phyloP scores from a whole-genome alignment of 2,888 invertebrate species.

The Ectropis crepuscularia region DNA sequence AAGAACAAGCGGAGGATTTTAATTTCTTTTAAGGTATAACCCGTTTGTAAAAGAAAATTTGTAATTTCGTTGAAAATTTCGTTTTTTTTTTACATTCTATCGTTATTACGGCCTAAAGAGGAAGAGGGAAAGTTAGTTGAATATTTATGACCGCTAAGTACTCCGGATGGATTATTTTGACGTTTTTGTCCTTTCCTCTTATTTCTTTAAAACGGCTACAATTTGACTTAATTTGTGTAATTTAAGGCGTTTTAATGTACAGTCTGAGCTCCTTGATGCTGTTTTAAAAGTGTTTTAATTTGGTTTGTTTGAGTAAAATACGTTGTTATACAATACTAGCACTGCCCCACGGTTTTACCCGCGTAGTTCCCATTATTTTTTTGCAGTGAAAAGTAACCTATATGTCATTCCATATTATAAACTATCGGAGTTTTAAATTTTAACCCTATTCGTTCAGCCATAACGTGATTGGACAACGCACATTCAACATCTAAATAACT shows the following conservation, averaged over 20 bases:
- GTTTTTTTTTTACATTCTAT: conserved; percentile 27
- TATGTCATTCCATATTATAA: too few species aligned
- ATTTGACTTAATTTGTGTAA: conserved; percentile 31
- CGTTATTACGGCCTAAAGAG: conserved; percentile 35
- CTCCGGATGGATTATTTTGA: conserved; percentile 40
- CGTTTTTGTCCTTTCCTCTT: conserved; percentile 32
- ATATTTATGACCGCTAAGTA: conserved; percentile 42
- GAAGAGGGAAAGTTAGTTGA: conserved; percentile 37
- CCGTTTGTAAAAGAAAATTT: conserved; percentile 5
- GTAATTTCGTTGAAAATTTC: conserved; percentile 2
- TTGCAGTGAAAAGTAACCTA: too few species aligned
- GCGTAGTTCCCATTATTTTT: too few species aligned
- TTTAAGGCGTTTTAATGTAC: conserved; percentile 22
- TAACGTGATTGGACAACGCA: too few species aligned
- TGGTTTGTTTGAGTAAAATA: too few species aligned
- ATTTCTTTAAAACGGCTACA: conserved; percentile 32
- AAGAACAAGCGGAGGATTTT: conserved; percentile 5
- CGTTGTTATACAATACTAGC: too few species aligned
- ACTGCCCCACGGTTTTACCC: too few species aligned
- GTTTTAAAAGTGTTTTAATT: too few species aligned
- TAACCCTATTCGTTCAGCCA: too few species aligned
- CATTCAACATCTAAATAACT: too few species aligned
- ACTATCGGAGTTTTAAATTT: too few species aligned
- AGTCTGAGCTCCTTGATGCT: not conserved
- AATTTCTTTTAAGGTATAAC: conserved; percentile 3